Evolutionary conservation across 2,797 vertebrate species (phyloP).

Genomic region (Iguana delicatissima): DNA sequence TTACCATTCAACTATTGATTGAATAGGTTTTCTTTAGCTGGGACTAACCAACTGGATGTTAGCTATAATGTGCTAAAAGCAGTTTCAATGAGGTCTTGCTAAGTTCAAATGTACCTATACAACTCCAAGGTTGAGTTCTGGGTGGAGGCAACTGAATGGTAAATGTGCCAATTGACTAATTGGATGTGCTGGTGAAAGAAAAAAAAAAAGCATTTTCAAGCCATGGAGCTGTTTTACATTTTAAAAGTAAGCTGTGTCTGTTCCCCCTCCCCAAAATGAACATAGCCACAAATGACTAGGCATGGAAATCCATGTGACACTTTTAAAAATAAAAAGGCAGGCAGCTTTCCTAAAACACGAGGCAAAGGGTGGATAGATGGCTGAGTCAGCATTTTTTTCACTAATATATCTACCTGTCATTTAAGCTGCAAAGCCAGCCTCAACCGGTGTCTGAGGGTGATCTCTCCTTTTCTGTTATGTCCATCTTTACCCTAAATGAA

Average conservation of each 20-base stretch:
- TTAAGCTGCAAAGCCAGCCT: neutral
- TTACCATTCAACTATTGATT: too few species aligned
- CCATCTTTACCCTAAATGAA: constrained; percentile 31
- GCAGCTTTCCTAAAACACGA: too few species aligned
- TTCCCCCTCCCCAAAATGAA: neutral
- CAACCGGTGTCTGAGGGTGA: neutral
- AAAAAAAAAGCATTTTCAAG: neutral
- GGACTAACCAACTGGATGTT: too few species aligned
- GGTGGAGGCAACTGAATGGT: neutral
- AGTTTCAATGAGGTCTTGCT: too few species aligned
- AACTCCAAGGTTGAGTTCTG: too few species aligned
- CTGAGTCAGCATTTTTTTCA: neutral
- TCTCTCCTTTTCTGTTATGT: neutral
- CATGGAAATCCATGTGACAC: neutral
- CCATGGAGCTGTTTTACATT: neutral
- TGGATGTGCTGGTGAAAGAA: neutral
- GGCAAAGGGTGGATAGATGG: neutral
- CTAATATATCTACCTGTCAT: neutral
- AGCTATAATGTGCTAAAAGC: too few species aligned
- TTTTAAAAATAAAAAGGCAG: neutral
- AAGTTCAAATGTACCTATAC: too few species aligned
- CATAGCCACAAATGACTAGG: neutral
- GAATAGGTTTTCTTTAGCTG: too few species aligned
- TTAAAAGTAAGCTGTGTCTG: neutral
- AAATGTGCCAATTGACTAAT: neutral